Percentiles rank a stretch among this genome's conserved stretches.
These are phyloP conservation scores for Brachyhypopomus occidentalis DNA, from an alignment of 2,113 vertebrate genomes.

Conservation along the genomic window DNA sequence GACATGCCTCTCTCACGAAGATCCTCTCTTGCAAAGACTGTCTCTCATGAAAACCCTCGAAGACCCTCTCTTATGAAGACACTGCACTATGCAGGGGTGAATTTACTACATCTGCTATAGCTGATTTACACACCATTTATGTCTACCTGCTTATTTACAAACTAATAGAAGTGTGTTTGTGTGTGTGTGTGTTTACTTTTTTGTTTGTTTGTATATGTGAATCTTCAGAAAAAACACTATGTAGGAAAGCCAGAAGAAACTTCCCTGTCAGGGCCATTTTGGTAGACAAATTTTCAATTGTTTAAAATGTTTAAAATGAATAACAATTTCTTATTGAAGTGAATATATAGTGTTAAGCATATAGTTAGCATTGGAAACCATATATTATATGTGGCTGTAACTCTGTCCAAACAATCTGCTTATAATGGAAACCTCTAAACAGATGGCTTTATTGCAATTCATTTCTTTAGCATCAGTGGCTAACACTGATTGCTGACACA, in stretches of 20 bases:
- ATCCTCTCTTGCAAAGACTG: not conserved
- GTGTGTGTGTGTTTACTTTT: conserved; percentile 25
- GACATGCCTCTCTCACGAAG: not conserved
- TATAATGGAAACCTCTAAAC: conserved; percentile 79
- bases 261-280: too few relatives aligned
- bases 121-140: not conserved
- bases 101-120: not conserved
- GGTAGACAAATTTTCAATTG: too few relatives aligned
- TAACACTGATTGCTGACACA: conserved; percentile 84
- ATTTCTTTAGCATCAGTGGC: conserved; percentile 81
- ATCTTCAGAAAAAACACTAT: too few relatives aligned
- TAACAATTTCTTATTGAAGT: too few relatives aligned
- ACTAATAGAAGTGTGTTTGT: conserved; percentile 18
- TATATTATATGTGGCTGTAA: too few relatives aligned
- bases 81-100: not conserved
- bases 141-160: conserved; percentile 31
- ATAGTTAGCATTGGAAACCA: too few relatives aligned
- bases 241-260: too few relatives aligned
- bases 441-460: conserved; percentile 82
- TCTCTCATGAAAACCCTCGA: too few relatives aligned
- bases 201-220: too few relatives aligned
- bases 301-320: too few relatives aligned
- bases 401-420: conserved; percentile 71
- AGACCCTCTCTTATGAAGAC: not conserved
- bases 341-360: too few relatives aligned